Conservation (phyloP, 2,888 invertebrate species). For the Margaritifera margaritifera region DNA sequence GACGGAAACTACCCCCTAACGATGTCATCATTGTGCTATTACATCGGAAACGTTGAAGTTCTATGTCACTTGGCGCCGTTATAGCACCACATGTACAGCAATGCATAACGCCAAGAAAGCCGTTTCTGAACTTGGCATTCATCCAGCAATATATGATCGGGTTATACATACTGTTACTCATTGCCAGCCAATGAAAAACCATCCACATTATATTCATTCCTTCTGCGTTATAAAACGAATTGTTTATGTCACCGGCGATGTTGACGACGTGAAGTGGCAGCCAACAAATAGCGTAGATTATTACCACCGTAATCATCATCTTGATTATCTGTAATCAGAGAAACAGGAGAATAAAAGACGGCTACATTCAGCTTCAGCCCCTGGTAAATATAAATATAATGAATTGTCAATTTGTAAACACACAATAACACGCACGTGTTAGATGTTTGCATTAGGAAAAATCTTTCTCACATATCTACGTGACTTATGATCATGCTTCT, state of each 20-base stretch:
- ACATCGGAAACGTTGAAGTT: conserved; percentile 37
- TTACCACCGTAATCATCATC: conserved; percentile 91
- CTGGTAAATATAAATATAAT: neutral
- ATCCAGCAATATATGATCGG: conserved; percentile 97
- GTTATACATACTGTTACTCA: conserved; percentile 98
- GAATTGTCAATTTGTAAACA: neutral
- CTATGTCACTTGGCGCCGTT: conserved; percentile 33
- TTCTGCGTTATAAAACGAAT: conserved; percentile 44
- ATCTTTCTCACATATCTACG: too few species aligned
- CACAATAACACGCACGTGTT: too few species aligned
- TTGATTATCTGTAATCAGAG: conserved; percentile 75
- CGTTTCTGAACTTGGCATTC: conserved; percentile 82
- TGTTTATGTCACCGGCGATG: conserved; percentile 77
- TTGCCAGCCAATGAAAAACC: conserved; percentile 84
- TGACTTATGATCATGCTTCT: too few species aligned
- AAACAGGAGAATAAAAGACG: neutral
- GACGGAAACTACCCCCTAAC: conserved; percentile 15
- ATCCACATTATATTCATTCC: conserved; percentile 60
- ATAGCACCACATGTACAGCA: conserved; percentile 48
- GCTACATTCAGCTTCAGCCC: neutral
- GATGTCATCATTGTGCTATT: conserved; percentile 40
- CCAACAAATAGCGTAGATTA: conserved; percentile 95
- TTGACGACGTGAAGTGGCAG: conserved; percentile 93
- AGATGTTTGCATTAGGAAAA: too few species aligned
- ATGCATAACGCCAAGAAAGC: conserved; percentile 48